phyloP scores from a whole-genome alignment of 2,888 invertebrate genomes.

The Plagiodera versicolora region DNA sequence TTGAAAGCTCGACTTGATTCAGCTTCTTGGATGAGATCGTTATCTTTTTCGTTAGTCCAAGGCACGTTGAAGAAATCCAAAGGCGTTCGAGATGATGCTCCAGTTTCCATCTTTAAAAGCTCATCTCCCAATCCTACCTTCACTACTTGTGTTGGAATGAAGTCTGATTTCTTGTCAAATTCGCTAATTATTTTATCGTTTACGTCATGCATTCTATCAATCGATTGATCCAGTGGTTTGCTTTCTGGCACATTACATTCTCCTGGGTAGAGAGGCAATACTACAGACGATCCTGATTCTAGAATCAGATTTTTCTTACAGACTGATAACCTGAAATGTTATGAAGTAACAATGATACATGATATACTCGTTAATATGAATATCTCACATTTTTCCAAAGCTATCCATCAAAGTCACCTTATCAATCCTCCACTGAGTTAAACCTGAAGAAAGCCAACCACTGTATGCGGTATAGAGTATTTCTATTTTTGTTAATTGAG shows the following conservation, averaged over 20 bases:
- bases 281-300: conserved; percentile 72
- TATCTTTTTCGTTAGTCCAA: conserved; percentile 55
- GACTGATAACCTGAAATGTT: conserved; percentile 79
- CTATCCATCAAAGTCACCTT: conserved; percentile 83
- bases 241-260: conserved; percentile 72
- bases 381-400: conserved; percentile 72
- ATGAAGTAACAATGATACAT: no score
- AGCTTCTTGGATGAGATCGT: conserved; percentile 53
- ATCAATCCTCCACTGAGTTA: conserved; percentile 78
- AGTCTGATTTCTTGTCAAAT: conserved; percentile 36
- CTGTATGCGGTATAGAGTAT: conserved; percentile 85
- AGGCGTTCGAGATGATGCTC: conserved; percentile 48
- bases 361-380: no score
- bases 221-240: conserved; percentile 28
- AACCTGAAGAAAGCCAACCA: conserved; percentile 87
- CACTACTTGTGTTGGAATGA: conserved; percentile 52
- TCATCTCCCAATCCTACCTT: conserved; percentile 50
- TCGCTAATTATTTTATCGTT: conserved; percentile 24
- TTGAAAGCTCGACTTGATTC: conserved; percentile 65
- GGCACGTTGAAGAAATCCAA: conserved; percentile 56
- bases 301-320: conserved; percentile 76
- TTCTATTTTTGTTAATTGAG: conserved; percentile 71
- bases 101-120: conserved; percentile 32
- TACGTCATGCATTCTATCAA: conserved; percentile 29
- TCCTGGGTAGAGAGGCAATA: conserved; percentile 74